Evolutionary conservation across 2,797 vertebrate species (phyloP), one percentile per base, ranked within the genome.

Genomic region (Acanthurus leucopareius): DNA sequence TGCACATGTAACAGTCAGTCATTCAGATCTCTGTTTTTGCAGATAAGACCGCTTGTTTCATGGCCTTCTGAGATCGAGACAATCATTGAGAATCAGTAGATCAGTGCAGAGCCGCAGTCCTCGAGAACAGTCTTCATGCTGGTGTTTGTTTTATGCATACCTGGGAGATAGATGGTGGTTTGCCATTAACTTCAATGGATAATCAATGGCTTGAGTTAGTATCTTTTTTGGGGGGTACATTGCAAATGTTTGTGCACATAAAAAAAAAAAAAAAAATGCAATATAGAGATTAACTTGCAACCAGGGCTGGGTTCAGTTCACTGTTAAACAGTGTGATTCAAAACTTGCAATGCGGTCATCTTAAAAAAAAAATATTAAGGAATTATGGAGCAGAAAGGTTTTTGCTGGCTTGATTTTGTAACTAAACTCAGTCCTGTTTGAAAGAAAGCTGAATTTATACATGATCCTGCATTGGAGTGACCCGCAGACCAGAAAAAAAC

Each of bases 231-330:
- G 8, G 73, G 61, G 73, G 82, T 64, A 49, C 79, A 82, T 73
- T 80, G 84, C 75, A 88, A 86, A 90, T 79, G 73, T 88, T 89
- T 72, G 76, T 88, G 80, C 87, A 89, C 86, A 88, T 80, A 25
- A 25, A 25, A 40, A 40, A 40, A 40, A 40, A 40, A 40, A 40
- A 54, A 20, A 84, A 84, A 80, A 84, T 63, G 61, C 85, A 91
- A 88, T 80, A 84, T 58, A 87, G 81, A 89, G 79, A 79, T 69
- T 22, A 80, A 71, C 69, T 66, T 83, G 53, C 40, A 79, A 65
- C 20, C 68, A 75, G 79, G 68, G 20, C 63, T 86, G 70, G 66
- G 71, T 70, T 89, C 65, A 75, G 52, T 82, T 85, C 19, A 62
- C 17, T 54, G 25, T 28, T 9, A 25, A 58, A n/a, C 65, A 53